phyloP scores from a whole-genome alignment of 2,888 invertebrate species.

The Eupithecia inturbata region DNA sequence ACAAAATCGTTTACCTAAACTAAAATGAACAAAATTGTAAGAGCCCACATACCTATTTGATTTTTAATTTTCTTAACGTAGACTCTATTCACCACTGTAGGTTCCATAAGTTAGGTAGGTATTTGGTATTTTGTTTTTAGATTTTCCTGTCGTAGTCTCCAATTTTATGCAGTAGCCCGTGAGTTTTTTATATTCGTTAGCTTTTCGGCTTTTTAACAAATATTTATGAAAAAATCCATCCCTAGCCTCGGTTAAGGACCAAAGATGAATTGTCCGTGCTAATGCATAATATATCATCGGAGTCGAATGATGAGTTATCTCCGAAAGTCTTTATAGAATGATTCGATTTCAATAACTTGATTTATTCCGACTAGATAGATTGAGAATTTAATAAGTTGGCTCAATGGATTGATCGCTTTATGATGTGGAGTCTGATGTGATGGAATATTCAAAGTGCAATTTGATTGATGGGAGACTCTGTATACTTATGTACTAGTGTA shows the following conservation, averaged over 20 bases:
- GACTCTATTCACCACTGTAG: no score
- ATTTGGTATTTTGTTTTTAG: background rate
- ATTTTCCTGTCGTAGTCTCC: background rate
- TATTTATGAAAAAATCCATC: background rate
- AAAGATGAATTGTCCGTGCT: constrained; percentile 49
- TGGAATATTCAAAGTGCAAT: constrained; percentile 3
- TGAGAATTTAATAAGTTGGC: constrained; percentile 22
- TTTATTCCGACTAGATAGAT: constrained; percentile 29
- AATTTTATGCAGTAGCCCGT: background rate
- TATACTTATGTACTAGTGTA: background rate
- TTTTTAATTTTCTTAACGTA: no score
- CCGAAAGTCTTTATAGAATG: constrained; percentile 34
- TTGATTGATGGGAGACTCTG: background rate
- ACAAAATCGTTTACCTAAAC: no score
- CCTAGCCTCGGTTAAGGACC: constrained; percentile 26
- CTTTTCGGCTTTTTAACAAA: background rate
- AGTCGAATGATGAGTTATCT: constrained; percentile 34
- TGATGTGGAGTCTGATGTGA: constrained; percentile 10
- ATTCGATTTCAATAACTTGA: constrained; percentile 37
- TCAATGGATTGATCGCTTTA: constrained; percentile 20
- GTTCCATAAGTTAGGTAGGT: no score
- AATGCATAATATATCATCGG: constrained; percentile 38
- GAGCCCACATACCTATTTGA: no score
- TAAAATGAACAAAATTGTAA: no score
- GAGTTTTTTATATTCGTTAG: background rate